A percentile compares a stretch with the other conserved stretches of the same genome.
phyloP scores from a whole-genome alignment of 2,113 vertebrate genomes.

The Anoura caudifer region DNA sequence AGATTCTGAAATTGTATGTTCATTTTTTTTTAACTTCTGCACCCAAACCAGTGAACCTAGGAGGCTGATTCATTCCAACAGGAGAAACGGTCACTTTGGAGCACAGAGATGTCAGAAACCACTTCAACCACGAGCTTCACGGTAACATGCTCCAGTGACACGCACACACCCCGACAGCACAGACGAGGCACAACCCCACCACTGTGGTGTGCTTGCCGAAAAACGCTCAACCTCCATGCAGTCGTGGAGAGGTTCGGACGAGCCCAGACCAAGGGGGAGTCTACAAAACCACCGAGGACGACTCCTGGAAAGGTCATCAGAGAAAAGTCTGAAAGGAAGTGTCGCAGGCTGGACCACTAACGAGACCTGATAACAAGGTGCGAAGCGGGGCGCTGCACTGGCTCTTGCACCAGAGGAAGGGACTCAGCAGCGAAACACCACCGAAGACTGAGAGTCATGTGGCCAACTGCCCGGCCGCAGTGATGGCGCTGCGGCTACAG shows the following conservation, averaged over 20 bases:
- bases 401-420: neutral
- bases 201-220: neutral
- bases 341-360: neutral
- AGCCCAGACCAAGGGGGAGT: neutral
- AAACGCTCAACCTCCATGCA: neutral
- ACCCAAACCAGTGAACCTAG: neutral
- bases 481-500: neutral
- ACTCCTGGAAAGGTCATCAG: neutral
- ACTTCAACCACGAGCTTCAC: neutral
- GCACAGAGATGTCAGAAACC: neutral
- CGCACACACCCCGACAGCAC: rapidly evolving
- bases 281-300: neutral
- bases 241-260: neutral
- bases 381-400: neutral
- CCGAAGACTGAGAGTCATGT: neutral
- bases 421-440: neutral
- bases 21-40: neutral
- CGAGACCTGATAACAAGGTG: neutral
- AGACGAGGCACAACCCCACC: neutral
- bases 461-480: neutral
- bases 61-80: neutral
- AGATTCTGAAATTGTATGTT: neutral
- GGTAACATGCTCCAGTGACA: neutral
- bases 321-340: neutral
- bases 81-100: neutral